These are phyloP conservation scores for Tinea pellionella DNA, from an alignment of 2,888 invertebrate species.

Conservation along the genomic window DNA sequence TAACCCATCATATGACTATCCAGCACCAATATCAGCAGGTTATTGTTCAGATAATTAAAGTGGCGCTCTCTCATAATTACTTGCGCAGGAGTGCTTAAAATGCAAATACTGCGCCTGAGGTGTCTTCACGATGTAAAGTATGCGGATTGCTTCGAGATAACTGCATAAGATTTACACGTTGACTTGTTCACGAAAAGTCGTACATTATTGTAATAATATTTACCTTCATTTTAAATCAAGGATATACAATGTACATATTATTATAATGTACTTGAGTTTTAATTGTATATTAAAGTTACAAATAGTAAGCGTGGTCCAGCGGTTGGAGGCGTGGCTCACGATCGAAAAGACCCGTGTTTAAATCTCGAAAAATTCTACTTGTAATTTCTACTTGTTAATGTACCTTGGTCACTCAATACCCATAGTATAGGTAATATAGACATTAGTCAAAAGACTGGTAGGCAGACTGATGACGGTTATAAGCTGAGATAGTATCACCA, in stretches of 20 bases:
- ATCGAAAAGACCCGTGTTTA: no score
- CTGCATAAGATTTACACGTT: constrained; percentile 55
- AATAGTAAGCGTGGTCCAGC: no score
- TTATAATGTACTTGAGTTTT: no score
- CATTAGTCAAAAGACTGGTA: no score
- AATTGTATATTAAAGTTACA: no score
- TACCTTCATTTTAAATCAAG: neutral
- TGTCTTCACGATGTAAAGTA: constrained; percentile 35
- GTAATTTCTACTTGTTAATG: no score
- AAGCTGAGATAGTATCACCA: no score
- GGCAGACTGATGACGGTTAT: no score
- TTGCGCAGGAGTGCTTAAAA: constrained; percentile 36
- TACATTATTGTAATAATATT: constrained; percentile 3
- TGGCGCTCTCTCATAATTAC: constrained; percentile 54
- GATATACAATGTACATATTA: neutral
- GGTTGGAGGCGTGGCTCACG: no score
- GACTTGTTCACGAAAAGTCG: constrained; percentile 3
- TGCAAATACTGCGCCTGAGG: constrained; percentile 61
- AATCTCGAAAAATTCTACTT: no score
- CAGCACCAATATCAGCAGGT: constrained; percentile 6
- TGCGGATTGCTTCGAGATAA: constrained; percentile 56
- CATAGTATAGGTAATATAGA: no score
- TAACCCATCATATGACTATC: constrained; percentile 1
- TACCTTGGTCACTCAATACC: no score
- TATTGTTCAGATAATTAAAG: constrained; percentile 41